Evolutionary conservation across 2,113 vertebrate species (phyloP).

Genomic region (Sinocyclocheilus anophthalmus): DNA sequence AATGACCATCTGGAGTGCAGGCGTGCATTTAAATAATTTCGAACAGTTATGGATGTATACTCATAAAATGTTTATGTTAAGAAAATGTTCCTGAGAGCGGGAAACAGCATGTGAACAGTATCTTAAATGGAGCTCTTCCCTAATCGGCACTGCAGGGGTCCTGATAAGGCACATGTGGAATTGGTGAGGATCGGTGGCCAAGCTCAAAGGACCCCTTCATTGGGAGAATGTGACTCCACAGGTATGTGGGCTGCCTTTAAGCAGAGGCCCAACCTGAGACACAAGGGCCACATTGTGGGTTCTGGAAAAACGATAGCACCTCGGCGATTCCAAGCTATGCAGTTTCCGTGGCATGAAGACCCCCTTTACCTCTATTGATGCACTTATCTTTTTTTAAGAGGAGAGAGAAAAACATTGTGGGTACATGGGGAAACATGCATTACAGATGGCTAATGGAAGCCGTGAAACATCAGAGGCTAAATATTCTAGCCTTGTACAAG

Average conservation of each 20-base stretch:
- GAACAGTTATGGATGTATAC: background rate
- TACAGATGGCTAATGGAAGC: conserved; percentile 40
- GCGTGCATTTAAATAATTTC: background rate
- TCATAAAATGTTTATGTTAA: background rate
- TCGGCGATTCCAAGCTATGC: conserved; percentile 35
- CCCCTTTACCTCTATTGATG: conserved; percentile 31
- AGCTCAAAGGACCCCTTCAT: conserved; percentile 44
- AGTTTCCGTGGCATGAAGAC: conserved; percentile 38
- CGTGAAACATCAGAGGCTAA: conserved; percentile 30
- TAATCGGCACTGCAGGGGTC: conserved; percentile 15
- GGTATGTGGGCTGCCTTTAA: conserved; percentile 42
- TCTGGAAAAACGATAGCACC: conserved; percentile 48
- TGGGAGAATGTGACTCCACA: conserved; percentile 33
- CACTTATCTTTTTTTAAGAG: conserved; percentile 15
- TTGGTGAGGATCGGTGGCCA: conserved; percentile 16
- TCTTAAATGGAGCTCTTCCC: conserved; percentile 15
- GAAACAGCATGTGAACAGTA: background rate
- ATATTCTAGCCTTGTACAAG: conserved; percentile 13
- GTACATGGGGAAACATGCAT: conserved; percentile 7
- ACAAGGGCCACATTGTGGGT: conserved; percentile 60
- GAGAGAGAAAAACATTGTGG: background rate
- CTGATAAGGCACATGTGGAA: conserved; percentile 49
- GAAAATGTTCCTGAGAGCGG: background rate
- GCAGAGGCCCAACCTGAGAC: conserved; percentile 20
- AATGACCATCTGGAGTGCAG: background rate